These are phyloP conservation scores for Meloe dianella DNA, from an alignment of 2,888 invertebrate species.

Conservation along the genomic window DNA sequence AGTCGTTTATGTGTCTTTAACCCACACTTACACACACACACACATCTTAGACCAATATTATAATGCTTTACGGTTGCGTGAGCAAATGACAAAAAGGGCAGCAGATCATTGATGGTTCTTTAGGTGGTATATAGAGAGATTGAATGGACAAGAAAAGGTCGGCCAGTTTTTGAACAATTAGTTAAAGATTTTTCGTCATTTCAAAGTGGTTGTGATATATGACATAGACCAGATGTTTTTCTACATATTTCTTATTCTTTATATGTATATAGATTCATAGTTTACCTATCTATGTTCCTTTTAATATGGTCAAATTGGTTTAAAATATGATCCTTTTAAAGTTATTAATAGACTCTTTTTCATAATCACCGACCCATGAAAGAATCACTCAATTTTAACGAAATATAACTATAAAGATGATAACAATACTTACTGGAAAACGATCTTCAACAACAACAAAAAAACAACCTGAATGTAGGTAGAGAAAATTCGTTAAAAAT, in stretches of 20 bases:
- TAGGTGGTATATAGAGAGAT: slow-evolving; percentile 21
- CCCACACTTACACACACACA: too few species aligned
- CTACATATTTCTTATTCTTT: slow-evolving; percentile 17
- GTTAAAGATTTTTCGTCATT: slow-evolving; percentile 58
- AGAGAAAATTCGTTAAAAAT: slow-evolving; percentile 47
- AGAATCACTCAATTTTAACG: neutral
- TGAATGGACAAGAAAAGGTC: slow-evolving; percentile 49
- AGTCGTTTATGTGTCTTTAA: slow-evolving; percentile 32
- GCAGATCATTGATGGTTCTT: slow-evolving; percentile 49
- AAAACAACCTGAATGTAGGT: slow-evolving; percentile 19
- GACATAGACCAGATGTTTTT: slow-evolving; percentile 51
- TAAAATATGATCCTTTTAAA: slow-evolving; percentile 54
- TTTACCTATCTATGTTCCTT: slow-evolving; percentile 49
- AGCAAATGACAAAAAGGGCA: slow-evolving; percentile 52
- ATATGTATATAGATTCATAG: slow-evolving; percentile 34
- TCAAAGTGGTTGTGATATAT: slow-evolving; percentile 52
- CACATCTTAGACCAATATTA: slow-evolving; percentile 37
- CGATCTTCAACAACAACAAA: neutral
- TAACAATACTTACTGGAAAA: too few species aligned
- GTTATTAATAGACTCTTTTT: slow-evolving; percentile 49
- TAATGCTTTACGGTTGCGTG: slow-evolving; percentile 52
- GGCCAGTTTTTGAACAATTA: slow-evolving; percentile 52
- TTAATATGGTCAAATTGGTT: slow-evolving; percentile 60
- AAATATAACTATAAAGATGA: neutral
- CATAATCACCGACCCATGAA: neutral